These are phyloP conservation scores for Anguilla pacifica DNA, from an alignment of 2,797 vertebrate genomes.

Conservation along the genomic window DNA sequence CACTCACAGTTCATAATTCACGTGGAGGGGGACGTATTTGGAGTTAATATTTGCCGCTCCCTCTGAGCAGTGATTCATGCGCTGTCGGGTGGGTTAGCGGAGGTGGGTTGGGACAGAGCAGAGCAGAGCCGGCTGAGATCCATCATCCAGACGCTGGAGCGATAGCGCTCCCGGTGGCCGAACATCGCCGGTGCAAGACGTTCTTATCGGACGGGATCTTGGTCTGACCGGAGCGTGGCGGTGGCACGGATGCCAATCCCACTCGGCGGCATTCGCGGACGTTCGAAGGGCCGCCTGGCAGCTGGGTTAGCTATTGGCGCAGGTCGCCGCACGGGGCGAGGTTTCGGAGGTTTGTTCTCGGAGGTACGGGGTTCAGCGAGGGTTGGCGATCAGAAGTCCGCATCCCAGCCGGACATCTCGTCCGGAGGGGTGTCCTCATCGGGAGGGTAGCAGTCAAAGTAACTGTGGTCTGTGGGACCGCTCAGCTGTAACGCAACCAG, in stretches of 20 bases:
- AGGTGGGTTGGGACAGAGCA: not conserved
- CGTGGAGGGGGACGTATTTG: not conserved
- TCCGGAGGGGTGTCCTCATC: slow-evolving; percentile 87
- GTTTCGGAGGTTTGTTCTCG: slow-evolving; percentile 29
- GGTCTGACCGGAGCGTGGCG: not conserved
- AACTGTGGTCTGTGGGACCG: slow-evolving; percentile 86
- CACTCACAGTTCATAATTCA: slow-evolving; percentile 19
- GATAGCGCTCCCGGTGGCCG: not conserved
- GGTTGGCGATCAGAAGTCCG: slow-evolving; percentile 80
- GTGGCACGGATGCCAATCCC: not conserved
- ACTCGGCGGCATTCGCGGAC: not conserved
- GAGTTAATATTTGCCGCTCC: slow-evolving; percentile 18
- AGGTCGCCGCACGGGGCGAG: not conserved
- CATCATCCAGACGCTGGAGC: not conserved
- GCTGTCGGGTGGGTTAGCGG: not conserved
- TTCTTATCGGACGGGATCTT: not conserved
- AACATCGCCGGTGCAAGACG: slow-evolving; percentile 17
- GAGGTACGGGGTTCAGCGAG: not conserved
- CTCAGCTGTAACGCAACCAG: slow-evolving; percentile 68
- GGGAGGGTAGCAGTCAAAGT: slow-evolving; percentile 89
- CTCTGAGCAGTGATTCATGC: not conserved
- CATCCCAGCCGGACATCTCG: slow-evolving; percentile 93
- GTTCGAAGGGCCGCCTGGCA: not conserved
- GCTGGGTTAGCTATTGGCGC: not conserved
- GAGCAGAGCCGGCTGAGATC: not conserved